Conservation (phyloP, 1,140 invertebrate genomes). For the Macrosteles quadrilineatus region DNA sequence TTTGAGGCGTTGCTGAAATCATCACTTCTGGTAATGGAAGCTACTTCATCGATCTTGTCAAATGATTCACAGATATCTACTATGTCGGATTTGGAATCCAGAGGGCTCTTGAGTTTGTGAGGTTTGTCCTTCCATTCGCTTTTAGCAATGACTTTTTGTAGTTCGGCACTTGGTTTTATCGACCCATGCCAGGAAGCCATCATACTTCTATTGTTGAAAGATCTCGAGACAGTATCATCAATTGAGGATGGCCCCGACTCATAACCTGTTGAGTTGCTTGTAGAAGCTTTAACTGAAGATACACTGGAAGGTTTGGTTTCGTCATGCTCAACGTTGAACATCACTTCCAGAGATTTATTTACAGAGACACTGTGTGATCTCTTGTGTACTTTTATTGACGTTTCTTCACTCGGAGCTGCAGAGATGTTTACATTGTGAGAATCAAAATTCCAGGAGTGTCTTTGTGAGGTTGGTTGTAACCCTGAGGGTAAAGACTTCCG, state of each 20-base stretch:
- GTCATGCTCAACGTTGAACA: constrained; percentile 29
- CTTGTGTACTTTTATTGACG: constrained; percentile 54
- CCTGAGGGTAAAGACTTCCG: constrained; percentile 56
- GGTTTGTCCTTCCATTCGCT: constrained; percentile 34
- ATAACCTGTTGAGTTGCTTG: constrained; percentile 20
- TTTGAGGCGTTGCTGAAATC: constrained; percentile 37
- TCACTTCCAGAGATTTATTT: constrained; percentile 45
- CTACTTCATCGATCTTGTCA: constrained; percentile 15
- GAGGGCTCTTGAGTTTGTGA: neutral
- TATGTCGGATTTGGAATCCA: constrained; percentile 17
- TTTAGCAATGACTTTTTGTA: constrained; percentile 35
- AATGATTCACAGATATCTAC: neutral
- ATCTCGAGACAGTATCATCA: constrained; percentile 25
- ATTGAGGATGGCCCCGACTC: constrained; percentile 37
- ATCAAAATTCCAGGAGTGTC: constrained; percentile 60
- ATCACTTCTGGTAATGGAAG: constrained; percentile 36
- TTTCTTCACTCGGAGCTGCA: constrained; percentile 32
- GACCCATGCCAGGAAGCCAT: constrained; percentile 39
- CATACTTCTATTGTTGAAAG: constrained; percentile 28
- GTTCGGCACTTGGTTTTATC: constrained; percentile 37
- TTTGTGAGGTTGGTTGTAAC: constrained; percentile 54
- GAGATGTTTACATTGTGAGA: constrained; percentile 1
- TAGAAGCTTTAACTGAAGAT: constrained; percentile 24
- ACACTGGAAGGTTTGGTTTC: constrained; percentile 33
- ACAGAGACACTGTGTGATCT: constrained; percentile 60